Conservation (phyloP, 2,797 vertebrate species). For the Squalus acanthias region DNA sequence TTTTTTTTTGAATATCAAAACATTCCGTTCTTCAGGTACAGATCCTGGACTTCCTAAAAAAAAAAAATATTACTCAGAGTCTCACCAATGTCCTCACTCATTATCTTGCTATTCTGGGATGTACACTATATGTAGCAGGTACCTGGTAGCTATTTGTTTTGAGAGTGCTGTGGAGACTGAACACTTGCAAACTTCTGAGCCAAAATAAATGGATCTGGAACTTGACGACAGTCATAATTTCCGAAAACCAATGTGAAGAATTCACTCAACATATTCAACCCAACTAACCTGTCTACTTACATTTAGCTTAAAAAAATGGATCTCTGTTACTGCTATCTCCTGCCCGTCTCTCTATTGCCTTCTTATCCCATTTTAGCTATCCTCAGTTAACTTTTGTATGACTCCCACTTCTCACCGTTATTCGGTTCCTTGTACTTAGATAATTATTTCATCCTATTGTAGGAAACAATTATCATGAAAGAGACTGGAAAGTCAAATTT, state of each 20-base stretch:
- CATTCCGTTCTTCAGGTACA: background rate
- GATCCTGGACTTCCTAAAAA: background rate
- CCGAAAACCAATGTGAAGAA: background rate
- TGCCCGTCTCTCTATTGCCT: background rate
- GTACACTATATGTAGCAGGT: background rate
- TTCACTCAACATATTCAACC: background rate
- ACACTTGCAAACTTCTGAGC: too few relatives aligned
- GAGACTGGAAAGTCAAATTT: background rate
- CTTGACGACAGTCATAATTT: background rate
- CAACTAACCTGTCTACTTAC: background rate
- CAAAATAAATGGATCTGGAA: too few relatives aligned
- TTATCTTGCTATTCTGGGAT: too few relatives aligned
- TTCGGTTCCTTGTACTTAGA: background rate
- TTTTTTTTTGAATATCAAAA: background rate
- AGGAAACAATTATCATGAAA: background rate
- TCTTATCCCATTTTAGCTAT: background rate
- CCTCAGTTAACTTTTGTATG: background rate
- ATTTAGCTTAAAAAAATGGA: background rate
- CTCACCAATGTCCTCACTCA: background rate
- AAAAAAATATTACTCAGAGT: background rate
- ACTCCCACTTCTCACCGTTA: background rate
- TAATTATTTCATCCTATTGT: background rate
- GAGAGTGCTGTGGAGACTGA: background rate
- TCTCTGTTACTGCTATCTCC: background rate
- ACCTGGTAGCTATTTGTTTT: background rate